These are phyloP conservation scores for Subanguina moxae DNA, from an alignment of 1,140 invertebrate species.

Conservation along the genomic window DNA sequence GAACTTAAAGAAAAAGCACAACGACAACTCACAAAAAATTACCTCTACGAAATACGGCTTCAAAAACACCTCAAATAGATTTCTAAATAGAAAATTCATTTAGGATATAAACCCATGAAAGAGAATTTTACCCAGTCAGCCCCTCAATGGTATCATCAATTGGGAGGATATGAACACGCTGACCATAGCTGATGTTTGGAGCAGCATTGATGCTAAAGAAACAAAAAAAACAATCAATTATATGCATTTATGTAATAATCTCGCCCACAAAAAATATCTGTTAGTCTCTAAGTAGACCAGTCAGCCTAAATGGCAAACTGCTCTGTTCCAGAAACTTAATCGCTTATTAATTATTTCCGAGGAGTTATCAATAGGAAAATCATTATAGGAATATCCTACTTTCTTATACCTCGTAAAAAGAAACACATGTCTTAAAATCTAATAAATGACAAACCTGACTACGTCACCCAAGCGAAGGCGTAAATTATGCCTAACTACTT, in stretches of 20 bases:
- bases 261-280: too few relatives aligned
- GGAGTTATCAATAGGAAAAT: conserved; percentile 9
- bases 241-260: not conserved
- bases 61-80: conserved; percentile 94
- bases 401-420: conserved; percentile 3
- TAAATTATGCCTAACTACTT: conserved; percentile 92
- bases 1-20: conserved; percentile 96
- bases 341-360: conserved; percentile 8
- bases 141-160: conserved; percentile 99
- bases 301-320: not conserved
- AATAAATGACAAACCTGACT: conserved; percentile 66
- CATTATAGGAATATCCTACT: conserved; percentile 2
- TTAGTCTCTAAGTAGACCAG: conserved; percentile 1
- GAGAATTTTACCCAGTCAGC: conserved; percentile 76
- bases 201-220: conserved; percentile 69
- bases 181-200: conserved; percentile 96
- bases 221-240: not conserved
- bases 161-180: conserved; percentile 92
- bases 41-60: conserved; percentile 96
- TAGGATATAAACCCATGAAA: not conserved
- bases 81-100: conserved; percentile 64
- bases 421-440: not conserved
- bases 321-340: conserved; percentile 12
- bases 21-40: too few relatives aligned
- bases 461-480: conserved; percentile 90